Evolutionary conservation across 2,888 invertebrate genomes (phyloP).

Genomic region (Cosmia trapezina): DNA sequence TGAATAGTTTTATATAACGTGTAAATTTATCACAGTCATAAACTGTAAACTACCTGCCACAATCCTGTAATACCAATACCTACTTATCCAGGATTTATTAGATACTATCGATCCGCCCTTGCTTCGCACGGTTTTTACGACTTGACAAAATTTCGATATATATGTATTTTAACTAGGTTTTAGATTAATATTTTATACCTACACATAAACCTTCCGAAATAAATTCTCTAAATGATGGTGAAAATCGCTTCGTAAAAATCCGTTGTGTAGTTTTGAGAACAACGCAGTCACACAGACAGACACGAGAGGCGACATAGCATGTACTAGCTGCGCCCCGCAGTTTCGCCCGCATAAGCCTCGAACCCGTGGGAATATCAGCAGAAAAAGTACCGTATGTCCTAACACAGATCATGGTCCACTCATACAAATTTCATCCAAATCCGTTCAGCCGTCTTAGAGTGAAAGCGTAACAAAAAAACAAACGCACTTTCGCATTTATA

Average conservation of each 20-base stretch:
- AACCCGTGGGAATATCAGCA: not conserved
- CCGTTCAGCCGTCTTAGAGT: no score
- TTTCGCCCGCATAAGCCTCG: not conserved
- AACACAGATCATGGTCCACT: no score
- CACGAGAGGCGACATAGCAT: not conserved
- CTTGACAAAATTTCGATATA: not conserved
- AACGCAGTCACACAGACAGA: not conserved
- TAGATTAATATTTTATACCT: not conserved
- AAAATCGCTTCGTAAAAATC: not conserved
- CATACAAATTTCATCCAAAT: no score
- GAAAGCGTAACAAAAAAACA: no score
- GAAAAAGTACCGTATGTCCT: not conserved
- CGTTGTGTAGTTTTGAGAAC: not conserved
- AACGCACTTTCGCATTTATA: no score
- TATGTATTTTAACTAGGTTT: not conserved
- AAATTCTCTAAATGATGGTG: not conserved
- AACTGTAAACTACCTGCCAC: slow-evolving; percentile 8
- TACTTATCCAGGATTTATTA: slow-evolving; percentile 4
- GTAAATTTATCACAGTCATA: slow-evolving; percentile 17
- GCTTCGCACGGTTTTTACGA: not conserved
- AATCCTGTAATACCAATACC: not conserved
- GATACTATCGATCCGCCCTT: not conserved
- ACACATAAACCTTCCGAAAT: not conserved
- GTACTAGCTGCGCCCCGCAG: not conserved
- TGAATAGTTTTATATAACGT: slow-evolving; percentile 15